Percentiles rank a stretch among this genome's conserved stretches.
Conservation (phyloP, 2,888 invertebrate species). For the Plutella xylostella region DNA sequence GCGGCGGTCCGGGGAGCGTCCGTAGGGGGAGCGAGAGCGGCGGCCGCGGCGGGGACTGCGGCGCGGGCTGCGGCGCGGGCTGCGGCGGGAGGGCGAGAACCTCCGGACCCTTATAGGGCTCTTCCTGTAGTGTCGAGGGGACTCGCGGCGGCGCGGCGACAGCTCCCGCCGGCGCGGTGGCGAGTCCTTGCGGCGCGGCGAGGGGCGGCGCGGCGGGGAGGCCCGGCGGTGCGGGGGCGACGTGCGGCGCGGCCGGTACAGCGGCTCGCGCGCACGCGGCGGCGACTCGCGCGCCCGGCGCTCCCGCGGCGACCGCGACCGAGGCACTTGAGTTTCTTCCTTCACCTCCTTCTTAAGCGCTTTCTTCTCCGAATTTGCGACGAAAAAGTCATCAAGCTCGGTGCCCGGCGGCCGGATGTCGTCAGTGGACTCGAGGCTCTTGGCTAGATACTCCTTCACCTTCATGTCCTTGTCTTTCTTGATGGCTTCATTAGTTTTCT, state of each 20-base stretch:
- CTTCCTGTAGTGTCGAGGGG: conserved; percentile 4
- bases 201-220: conserved; percentile 17
- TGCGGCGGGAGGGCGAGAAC: conserved; percentile 8
- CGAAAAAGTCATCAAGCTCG: conserved; percentile 52
- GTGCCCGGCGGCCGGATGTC: conserved; percentile 57
- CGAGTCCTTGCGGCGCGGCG: conserved; percentile 15
- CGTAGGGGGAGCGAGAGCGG: conserved; percentile 11
- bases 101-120: conserved; percentile 5
- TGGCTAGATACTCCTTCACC: conserved; percentile 52
- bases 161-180: conserved; percentile 8
- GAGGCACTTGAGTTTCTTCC: neutral
- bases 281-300: conserved; percentile 2
- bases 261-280: conserved; percentile 18
- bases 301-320: conserved; percentile 9
- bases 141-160: conserved; percentile 10
- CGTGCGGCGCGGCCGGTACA: conserved; percentile 13
- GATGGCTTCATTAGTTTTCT: conserved; percentile 55
- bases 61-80: conserved; percentile 18
- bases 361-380: conserved; percentile 24
- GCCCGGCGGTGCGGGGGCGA: conserved; percentile 8
- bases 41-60: conserved; percentile 16
- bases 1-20: neutral
- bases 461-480: conserved; percentile 54
- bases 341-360: neutral
- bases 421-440: conserved; percentile 44